A percentile compares a stretch with the other conserved stretches of the same genome.
Conservation (phyloP, 2,888 invertebrate genomes). For the Noctuana brunneofusca region DNA sequence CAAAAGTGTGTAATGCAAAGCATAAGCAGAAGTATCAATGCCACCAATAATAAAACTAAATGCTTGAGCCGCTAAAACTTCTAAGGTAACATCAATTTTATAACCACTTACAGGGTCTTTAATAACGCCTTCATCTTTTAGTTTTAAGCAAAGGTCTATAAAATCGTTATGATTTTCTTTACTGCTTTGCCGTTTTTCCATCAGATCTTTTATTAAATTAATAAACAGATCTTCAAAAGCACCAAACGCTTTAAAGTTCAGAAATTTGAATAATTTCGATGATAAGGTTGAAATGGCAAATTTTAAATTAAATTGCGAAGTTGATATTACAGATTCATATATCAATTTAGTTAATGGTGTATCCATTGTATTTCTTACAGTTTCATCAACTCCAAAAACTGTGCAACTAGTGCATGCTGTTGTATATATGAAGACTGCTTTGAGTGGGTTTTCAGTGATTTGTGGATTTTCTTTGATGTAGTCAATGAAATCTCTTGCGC, state of each 20-base stretch:
- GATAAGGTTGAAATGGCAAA: slow-evolving; percentile 44
- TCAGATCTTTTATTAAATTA: slow-evolving; percentile 40
- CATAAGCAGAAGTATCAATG: slow-evolving; percentile 64
- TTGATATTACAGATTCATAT: slow-evolving; percentile 43
- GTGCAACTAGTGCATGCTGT: slow-evolving; percentile 58
- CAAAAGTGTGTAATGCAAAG: slow-evolving; percentile 55
- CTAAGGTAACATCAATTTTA: slow-evolving; percentile 46
- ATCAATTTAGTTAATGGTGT: slow-evolving; percentile 56
- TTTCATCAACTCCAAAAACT: slow-evolving; percentile 63
- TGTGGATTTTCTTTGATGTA: slow-evolving; percentile 47
- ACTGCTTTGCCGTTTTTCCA: slow-evolving; percentile 36
- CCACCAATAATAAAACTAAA: slow-evolving; percentile 73
- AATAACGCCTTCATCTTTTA: slow-evolving; percentile 42
- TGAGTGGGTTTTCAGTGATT: slow-evolving; percentile 44
- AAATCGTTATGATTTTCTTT: slow-evolving; percentile 43
- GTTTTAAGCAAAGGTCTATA: slow-evolving; percentile 42
- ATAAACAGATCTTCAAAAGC: slow-evolving; percentile 44
- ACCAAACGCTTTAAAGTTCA: slow-evolving; percentile 40
- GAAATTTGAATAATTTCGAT: slow-evolving; percentile 39
- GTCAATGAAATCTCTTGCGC: slow-evolving; percentile 57
- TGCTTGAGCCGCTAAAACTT: slow-evolving; percentile 66
- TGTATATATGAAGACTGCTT: slow-evolving; percentile 50
- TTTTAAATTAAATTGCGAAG: slow-evolving; percentile 45
- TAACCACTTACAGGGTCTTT: slow-evolving; percentile 39
- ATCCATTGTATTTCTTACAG: slow-evolving; percentile 54